These are phyloP conservation scores for Andrena cerasifolii DNA, from an alignment of 1,140 invertebrate genomes.

Conservation along the genomic window DNA sequence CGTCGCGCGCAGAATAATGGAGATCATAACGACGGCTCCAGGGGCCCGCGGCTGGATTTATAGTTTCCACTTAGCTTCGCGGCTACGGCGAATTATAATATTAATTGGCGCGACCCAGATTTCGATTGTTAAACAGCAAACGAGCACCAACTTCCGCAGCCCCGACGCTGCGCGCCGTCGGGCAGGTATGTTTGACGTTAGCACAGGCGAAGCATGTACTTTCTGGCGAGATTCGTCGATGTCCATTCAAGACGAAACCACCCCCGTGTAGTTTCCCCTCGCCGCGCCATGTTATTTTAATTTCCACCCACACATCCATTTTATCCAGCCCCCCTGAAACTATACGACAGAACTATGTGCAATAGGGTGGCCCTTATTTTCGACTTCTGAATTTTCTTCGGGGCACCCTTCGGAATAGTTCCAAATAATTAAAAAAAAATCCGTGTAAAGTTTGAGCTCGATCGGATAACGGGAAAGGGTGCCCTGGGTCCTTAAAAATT, in stretches of 20 bases:
- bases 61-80: constrained; percentile 19
- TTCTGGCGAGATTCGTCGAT: background rate
- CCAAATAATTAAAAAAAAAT: too few species aligned
- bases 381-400: too few species aligned
- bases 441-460: too few species aligned
- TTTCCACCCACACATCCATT: background rate
- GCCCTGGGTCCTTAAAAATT: too few species aligned
- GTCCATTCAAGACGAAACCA: background rate
- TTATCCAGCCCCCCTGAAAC: background rate
- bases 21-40: background rate
- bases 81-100: constrained; percentile 33
- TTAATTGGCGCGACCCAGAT: constrained; percentile 43
- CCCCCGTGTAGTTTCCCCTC: background rate
- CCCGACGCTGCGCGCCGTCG: constrained; percentile 13
- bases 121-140: constrained; percentile 12
- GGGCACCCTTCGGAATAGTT: too few species aligned
- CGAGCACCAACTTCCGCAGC: background rate
- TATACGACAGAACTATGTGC: too few species aligned
- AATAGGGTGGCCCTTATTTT: too few species aligned
- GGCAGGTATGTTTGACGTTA: constrained; percentile 34
- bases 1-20: constrained; percentile 30
- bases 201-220: constrained; percentile 7
- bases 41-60: constrained; percentile 19
- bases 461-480: too few species aligned
- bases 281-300: background rate